Conservation (phyloP, 1,140 invertebrate species). For the Protaetia brevitarsis region DNA sequence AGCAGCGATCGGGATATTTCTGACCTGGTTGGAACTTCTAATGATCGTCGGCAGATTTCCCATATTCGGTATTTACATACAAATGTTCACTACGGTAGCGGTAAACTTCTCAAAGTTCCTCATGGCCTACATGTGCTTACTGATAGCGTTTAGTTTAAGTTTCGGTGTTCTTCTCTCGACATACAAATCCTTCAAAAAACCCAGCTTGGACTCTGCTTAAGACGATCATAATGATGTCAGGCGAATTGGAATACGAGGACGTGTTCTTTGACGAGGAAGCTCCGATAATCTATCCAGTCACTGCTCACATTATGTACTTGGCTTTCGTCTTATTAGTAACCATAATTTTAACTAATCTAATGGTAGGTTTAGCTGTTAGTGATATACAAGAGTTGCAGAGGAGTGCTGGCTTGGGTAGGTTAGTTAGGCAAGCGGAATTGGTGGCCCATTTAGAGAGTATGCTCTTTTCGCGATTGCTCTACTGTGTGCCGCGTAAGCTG, state of each 20-base stretch:
- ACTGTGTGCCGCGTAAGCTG: conserved; percentile 62
- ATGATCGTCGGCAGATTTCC: conserved; percentile 81
- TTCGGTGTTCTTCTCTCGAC: conserved; percentile 77
- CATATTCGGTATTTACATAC: conserved; percentile 78
- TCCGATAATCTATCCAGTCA: conserved; percentile 59
- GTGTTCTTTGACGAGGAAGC: conserved; percentile 65
- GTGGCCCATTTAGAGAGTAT: conserved; percentile 77
- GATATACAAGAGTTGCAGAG: conserved; percentile 81
- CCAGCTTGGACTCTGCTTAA: conserved; percentile 66
- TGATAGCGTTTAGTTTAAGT: conserved; percentile 73
- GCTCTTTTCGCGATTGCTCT: conserved; percentile 71
- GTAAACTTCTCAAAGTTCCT: conserved; percentile 82
- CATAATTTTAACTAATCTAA: conserved; percentile 79
- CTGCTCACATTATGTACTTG: conserved; percentile 72
- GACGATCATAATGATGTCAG: conserved; percentile 86
- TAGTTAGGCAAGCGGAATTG: conserved; percentile 75
- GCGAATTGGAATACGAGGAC: conserved; percentile 79
- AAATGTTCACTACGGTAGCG: conserved; percentile 82
- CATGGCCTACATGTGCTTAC: conserved; percentile 72
- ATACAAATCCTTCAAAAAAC: conserved; percentile 64
- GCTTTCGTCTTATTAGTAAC: conserved; percentile 78
- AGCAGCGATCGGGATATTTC: conserved; percentile 71
- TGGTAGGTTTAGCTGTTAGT: conserved; percentile 81
- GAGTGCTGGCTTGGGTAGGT: conserved; percentile 72
- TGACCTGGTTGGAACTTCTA: conserved; percentile 78